These are phyloP conservation scores for Xestia rhomboidea DNA, from an alignment of 2,888 invertebrate genomes.

Conservation along the genomic window DNA sequence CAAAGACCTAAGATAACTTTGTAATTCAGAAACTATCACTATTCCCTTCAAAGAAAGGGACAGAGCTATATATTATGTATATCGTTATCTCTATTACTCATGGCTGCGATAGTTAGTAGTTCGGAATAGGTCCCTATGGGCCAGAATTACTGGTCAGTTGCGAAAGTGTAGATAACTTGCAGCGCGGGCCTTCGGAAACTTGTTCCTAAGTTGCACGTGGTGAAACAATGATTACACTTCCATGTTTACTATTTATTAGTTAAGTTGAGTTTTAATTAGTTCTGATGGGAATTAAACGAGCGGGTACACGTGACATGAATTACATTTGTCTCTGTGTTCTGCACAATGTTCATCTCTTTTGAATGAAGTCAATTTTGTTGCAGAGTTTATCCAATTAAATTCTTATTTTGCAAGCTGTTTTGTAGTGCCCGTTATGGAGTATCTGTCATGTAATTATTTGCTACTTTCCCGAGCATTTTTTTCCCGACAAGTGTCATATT, in stretches of 20 bases:
- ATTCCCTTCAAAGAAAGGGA: slow-evolving; percentile 52
- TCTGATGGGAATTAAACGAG: slow-evolving; percentile 3
- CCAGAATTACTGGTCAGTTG: slow-evolving; percentile 60
- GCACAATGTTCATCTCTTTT: neutral
- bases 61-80: slow-evolving; percentile 21
- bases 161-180: slow-evolving; percentile 57
- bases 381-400: too few relatives aligned
- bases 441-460: neutral
- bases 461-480: neutral
- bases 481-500: neutral
- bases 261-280: slow-evolving; percentile 37
- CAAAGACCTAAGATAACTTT: slow-evolving; percentile 55
- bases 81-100: slow-evolving; percentile 28
- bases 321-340: neutral
- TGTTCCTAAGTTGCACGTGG: slow-evolving; percentile 56
- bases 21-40: slow-evolving; percentile 50
- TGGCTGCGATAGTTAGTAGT: slow-evolving; percentile 48
- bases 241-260: slow-evolving; percentile 47
- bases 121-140: slow-evolving; percentile 52
- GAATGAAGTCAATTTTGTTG: neutral
- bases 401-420: neutral
- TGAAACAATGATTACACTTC: slow-evolving; percentile 50
- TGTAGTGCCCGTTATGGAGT: neutral
- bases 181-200: slow-evolving; percentile 60
- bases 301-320: neutral